Conservation (phyloP, 2,797 vertebrate genomes). For the Argya squamiceps region DNA sequence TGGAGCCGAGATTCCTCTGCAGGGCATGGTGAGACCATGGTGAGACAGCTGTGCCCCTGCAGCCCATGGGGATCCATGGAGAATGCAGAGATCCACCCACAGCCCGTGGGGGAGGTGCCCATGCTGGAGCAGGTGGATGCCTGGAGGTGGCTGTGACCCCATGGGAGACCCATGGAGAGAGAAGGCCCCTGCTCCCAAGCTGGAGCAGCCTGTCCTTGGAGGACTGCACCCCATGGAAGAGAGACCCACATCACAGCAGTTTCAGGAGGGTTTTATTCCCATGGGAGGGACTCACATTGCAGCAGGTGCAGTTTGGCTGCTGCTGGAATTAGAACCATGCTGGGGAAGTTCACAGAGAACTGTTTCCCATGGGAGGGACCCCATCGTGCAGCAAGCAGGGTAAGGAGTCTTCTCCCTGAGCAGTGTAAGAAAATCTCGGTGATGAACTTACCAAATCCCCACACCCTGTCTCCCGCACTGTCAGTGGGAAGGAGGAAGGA, state of each 20-base stretch:
- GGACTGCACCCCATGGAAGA: neutral
- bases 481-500: accelerated
- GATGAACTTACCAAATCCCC: neutral
- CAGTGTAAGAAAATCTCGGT: neutral
- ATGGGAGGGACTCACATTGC: accelerated
- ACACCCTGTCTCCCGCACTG: accelerated
- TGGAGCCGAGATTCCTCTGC: neutral
- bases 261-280: neutral
- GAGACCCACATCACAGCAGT: accelerated
- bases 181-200: neutral
- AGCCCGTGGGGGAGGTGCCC: neutral
- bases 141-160: neutral
- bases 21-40: accelerated
- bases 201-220: neutral
- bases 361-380: accelerated
- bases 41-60: neutral
- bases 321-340: no score
- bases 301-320: neutral
- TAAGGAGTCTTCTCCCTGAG: neutral
- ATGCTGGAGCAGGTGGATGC: accelerated
- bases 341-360: no score
- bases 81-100: neutral
- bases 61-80: accelerated
- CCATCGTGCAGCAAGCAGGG: accelerated
- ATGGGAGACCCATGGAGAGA: neutral